Evolutionary conservation across 2,113 vertebrate species (phyloP).

Genomic region (Chloroceryle aenea): DNA sequence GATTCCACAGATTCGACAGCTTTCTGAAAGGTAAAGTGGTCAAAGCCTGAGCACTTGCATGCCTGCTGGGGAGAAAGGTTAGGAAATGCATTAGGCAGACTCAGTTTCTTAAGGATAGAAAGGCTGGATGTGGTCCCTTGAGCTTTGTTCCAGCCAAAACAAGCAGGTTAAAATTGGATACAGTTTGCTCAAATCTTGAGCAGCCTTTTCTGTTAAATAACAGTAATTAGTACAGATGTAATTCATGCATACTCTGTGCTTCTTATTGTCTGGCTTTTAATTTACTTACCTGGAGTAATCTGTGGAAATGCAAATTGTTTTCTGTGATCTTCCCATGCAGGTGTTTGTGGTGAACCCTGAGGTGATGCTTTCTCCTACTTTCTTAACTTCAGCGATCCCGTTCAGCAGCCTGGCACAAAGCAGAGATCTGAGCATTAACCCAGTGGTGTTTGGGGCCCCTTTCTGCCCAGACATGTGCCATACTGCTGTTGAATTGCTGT

Average conservation of each 20-base stretch:
- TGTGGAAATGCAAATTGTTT: not conserved
- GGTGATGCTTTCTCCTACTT: not conserved
- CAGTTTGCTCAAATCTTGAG: not conserved
- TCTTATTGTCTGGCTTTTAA: not conserved
- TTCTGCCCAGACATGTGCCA: not conserved
- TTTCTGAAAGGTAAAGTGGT: constrained; percentile 90
- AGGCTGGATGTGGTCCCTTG: not conserved
- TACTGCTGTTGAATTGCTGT: not conserved
- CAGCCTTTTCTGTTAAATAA: not conserved
- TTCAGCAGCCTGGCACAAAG: not conserved
- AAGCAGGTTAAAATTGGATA: not conserved
- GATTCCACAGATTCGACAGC: constrained; percentile 97
- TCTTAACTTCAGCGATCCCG: not conserved
- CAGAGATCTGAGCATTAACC: accelerated
- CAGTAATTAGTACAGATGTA: not conserved
- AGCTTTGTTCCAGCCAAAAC: not conserved
- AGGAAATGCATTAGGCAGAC: not conserved
- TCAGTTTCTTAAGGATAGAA: not conserved
- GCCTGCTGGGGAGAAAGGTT: not conserved
- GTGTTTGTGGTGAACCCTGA: not conserved
- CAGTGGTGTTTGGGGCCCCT: not conserved
- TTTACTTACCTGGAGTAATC: not conserved
- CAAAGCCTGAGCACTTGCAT: not conserved
- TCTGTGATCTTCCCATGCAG: not conserved
- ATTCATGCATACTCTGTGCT: not conserved